phyloP scores from a whole-genome alignment of 2,113 vertebrate species.

The Phyllopteryx taeniolatus region DNA sequence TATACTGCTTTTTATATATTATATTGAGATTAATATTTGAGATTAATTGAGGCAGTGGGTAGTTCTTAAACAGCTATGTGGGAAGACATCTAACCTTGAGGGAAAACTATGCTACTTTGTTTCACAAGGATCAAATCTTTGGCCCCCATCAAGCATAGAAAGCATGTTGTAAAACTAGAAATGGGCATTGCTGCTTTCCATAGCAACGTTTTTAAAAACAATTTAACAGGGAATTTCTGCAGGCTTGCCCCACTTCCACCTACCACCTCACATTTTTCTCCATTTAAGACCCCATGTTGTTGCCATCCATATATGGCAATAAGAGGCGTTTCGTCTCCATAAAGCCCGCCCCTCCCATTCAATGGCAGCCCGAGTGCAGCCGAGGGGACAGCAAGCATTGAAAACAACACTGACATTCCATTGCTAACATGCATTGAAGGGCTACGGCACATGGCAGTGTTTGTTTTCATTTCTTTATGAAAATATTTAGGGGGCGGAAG shows the following conservation, averaged over 20 bases:
- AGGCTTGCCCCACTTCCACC: not conserved
- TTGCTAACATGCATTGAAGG: conserved; percentile 28
- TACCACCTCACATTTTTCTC: conserved; percentile 9
- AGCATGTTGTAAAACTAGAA: not conserved
- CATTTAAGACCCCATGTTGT: conserved; percentile 44
- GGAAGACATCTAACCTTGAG: not conserved
- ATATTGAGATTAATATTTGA: too few species aligned
- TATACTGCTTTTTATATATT: not conserved
- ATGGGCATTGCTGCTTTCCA: not conserved
- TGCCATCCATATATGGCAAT: conserved; percentile 44
- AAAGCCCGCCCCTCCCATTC: conserved; percentile 35
- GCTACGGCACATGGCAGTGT: conserved; percentile 9
- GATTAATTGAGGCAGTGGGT: too few species aligned
- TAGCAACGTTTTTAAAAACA: conserved; percentile 3
- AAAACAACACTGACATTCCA: conserved; percentile 52
- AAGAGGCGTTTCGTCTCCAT: conserved; percentile 34
- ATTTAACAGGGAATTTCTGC: not conserved
- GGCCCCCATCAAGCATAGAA: not conserved
- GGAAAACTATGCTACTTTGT: not conserved
- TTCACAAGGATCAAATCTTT: not conserved
- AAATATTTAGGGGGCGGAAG: not conserved
- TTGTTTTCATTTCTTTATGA: conserved; percentile 35
- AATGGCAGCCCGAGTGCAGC: conserved; percentile 32
- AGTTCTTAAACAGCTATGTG: too few species aligned
- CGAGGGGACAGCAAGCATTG: conserved; percentile 42